These are phyloP conservation scores for Ethmia dodecea DNA, from an alignment of 2,888 invertebrate genomes.

Conservation along the genomic window DNA sequence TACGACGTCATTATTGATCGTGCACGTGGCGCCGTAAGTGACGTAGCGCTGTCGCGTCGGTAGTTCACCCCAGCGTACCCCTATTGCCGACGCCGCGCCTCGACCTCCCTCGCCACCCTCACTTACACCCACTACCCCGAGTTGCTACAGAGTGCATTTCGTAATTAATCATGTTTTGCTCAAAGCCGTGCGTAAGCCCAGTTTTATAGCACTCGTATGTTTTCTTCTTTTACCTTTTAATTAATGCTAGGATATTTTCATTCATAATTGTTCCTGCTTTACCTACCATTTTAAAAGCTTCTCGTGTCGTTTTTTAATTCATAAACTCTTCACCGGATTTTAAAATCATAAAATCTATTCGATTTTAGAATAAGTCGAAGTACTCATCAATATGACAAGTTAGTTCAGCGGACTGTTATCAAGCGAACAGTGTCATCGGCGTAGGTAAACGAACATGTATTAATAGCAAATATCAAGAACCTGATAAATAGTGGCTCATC, in stretches of 20 bases:
- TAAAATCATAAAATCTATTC: too few species aligned
- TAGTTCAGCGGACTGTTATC: too few species aligned
- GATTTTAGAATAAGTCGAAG: too few species aligned
- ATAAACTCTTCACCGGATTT: too few species aligned
- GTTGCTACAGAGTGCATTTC: constrained; percentile 41
- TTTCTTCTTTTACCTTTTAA: constrained; percentile 19
- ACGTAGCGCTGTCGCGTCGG: constrained; percentile 65
- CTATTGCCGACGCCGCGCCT: constrained; percentile 21
- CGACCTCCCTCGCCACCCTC: constrained; percentile 17
- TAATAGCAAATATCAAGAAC: too few species aligned
- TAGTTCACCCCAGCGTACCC: constrained; percentile 38
- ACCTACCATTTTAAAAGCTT: not conserved
- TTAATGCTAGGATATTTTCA: constrained; percentile 18
- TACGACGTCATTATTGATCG: constrained; percentile 75
- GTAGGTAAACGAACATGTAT: too few species aligned
- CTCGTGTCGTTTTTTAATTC: too few species aligned
- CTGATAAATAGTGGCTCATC: too few species aligned
- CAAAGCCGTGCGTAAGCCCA: constrained; percentile 28
- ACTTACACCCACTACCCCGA: constrained; percentile 15
- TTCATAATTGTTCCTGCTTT: constrained; percentile 11
- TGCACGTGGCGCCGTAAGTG: constrained; percentile 73
- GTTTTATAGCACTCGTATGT: constrained; percentile 28
- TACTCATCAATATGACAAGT: too few species aligned
- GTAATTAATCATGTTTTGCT: constrained; percentile 31
- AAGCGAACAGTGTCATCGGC: too few species aligned